Base-by-base conservation (phyloP, 2,888 invertebrate genomes). In the Eristalinus aeneus region DNA sequence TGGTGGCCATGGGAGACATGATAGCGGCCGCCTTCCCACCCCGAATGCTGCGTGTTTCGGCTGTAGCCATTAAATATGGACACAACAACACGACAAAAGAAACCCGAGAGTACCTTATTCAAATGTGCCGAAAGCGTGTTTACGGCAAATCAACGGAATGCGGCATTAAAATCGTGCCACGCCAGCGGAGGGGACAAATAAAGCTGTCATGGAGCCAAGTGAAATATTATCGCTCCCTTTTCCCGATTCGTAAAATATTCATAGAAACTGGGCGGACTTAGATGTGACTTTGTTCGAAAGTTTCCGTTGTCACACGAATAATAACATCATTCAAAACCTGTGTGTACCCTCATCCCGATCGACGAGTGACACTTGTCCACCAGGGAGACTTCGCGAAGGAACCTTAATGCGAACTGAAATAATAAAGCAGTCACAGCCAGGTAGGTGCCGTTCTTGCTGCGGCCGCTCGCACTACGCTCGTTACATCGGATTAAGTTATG, bases 81-180 rank as follows among this genome's bases (percentile, higher is more conserved):
- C 67, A 54, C 5, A 64, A 31, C 36, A 61, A 39, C 39, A 68
- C 32, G 34, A 27, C 27, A 54, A 34, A 53, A 54, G 53, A 11
- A 65, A 58, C 64, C 56, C 54, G 39, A 72, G 69, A 60, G 16
- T 46, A 58, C 65, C 73, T 65, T 65, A 77, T 77, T 82, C 67
- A 68, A 82, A 82, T 77, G 39, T 56, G 46, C 64, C 53, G 53
- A 78, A 79, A 74, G 64, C 69, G 58, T 78, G 78, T 65, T 69
- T 63, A 77, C 67, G 61, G 68, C 58, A 64, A 39, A 68, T 83
- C 32, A 54, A 54, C 54, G 31, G 58, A 56, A 64, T 65, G 60
- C 65, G 20, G 31, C 32, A 56, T 27, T 61, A 20, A 31, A 58
- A 69, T 46, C 46, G 16, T 46, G 56, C 23, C 22, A 1, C 56